Percentiles rank a stretch among this genome's conserved stretches.
Conservation (phyloP, 1,140 invertebrate genomes). For the Armadillidium nasatum region DNA sequence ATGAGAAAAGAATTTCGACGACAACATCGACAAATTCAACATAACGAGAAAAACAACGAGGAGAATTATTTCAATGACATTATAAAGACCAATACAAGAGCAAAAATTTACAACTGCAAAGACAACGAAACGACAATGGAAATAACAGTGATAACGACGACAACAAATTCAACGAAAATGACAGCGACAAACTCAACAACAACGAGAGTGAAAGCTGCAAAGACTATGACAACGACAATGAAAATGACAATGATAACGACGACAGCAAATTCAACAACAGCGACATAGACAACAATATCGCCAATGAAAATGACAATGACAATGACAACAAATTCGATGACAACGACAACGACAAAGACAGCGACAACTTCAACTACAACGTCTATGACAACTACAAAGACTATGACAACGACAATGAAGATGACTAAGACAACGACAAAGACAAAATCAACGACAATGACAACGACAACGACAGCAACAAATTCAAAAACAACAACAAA, state of each 20-base stretch:
- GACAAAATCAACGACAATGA: neutral
- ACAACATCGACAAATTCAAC: neutral
- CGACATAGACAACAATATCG: no score
- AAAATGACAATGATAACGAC: neutral
- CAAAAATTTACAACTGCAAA: neutral
- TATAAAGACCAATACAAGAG: no score
- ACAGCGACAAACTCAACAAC: neutral
- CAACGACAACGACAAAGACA: neutral
- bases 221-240: neutral
- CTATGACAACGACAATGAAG: neutral
- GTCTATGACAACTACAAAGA: neutral
- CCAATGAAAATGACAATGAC: neutral
- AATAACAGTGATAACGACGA: neutral
- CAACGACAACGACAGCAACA: neutral
- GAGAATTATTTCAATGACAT: no score
- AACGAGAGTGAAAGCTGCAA: neutral
- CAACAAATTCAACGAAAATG: neutral
- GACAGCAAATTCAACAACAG: neutral
- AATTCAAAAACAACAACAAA: neutral
- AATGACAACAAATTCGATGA: neutral
- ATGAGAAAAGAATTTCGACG: neutral
- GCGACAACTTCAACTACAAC: conserved; percentile 1
- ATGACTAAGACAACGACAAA: neutral
- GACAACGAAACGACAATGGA: neutral
- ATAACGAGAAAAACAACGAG: neutral